Conservation (phyloP, 2,113 vertebrate species). For the Vanacampus margaritifer region DNA sequence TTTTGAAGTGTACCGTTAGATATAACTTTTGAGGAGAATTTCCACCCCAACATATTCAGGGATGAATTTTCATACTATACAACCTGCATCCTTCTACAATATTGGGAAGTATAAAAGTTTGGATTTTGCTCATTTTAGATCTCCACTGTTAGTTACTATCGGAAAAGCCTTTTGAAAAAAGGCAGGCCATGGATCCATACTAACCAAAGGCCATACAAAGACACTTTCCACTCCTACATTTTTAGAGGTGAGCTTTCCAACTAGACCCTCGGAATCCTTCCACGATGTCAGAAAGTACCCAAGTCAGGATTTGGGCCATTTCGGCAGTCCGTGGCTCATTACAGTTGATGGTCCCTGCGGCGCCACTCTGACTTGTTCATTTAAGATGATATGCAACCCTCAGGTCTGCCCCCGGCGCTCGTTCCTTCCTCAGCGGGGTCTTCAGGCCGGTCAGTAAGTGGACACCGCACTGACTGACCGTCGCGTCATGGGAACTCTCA, state of each 20-base stretch:
- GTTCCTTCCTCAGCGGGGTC: conserved; percentile 58
- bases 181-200: no score
- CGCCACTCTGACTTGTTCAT: conserved; percentile 68
- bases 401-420: conserved; percentile 57
- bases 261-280: background rate
- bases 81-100: no score
- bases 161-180: background rate
- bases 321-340: conserved; percentile 56
- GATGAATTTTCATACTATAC: no score
- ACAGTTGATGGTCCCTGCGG: conserved; percentile 66
- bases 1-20: no score
- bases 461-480: conserved; percentile 54
- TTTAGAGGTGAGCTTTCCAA: background rate
- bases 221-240: background rate
- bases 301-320: conserved; percentile 4
- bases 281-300: background rate
- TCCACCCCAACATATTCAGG: no score
- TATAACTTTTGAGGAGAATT: no score
- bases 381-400: conserved; percentile 75
- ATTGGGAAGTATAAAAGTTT: no score
- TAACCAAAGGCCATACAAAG: background rate
- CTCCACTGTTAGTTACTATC: background rate
- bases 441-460: conserved; percentile 59
- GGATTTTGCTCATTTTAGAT: background rate
- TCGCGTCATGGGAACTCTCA: conserved; percentile 68